Evolutionary conservation across 30 jellyfish, hydroid and myxozoan genomes (phyloP).

Genomic region (Clytia hemisphaerica): DNA sequence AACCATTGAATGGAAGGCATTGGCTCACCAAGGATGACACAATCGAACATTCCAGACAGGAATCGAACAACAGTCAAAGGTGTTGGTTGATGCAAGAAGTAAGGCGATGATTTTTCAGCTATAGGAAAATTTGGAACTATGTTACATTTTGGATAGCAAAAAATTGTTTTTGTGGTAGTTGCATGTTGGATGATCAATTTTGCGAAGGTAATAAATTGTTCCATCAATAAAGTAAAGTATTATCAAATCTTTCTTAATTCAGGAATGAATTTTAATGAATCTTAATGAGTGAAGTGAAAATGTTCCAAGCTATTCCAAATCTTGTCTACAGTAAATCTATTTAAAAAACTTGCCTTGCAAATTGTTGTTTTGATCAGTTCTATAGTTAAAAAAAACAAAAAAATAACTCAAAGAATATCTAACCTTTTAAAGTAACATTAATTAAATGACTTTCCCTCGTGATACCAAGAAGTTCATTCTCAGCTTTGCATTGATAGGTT

Average conservation of each 20-base stretch:
- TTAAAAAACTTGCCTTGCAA: not conserved
- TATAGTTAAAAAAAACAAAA: not conserved
- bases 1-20: slow-evolving; percentile 51
- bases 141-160: no score
- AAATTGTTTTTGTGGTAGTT: no score
- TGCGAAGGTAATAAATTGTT: no score
- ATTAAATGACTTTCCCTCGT: slow-evolving; percentile 27
- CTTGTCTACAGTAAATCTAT: no score
- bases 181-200: no score
- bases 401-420: not conserved
- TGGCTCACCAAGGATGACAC: slow-evolving; percentile 56
- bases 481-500: slow-evolving; percentile 40
- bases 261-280: no score
- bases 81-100: slow-evolving; percentile 55
- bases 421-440: slow-evolving; percentile 45
- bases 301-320: no score
- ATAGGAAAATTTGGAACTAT: not conserved
- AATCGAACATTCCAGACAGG: slow-evolving; percentile 37
- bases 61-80: slow-evolving; percentile 24
- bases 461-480: slow-evolving; percentile 28
- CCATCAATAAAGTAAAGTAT: no score
- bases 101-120: slow-evolving; percentile 52
- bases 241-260: no score
- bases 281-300: no score
- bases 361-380: not conserved